These are phyloP conservation scores for Sinelater perroti DNA, from an alignment of 2,888 invertebrate genomes.

Conservation along the genomic window DNA sequence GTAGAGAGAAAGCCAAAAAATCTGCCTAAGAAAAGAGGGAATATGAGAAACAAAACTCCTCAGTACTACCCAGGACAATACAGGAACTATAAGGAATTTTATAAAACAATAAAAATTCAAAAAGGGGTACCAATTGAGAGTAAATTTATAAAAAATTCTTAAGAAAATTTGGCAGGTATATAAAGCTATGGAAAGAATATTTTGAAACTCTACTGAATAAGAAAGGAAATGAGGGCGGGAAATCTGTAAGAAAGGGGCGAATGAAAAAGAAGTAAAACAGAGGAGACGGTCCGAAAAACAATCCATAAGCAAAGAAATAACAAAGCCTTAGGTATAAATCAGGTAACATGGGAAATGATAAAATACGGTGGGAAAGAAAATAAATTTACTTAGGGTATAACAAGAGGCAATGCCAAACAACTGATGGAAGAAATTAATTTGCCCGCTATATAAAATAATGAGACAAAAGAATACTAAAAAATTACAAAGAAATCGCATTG, in stretches of 20 bases:
- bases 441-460: background rate
- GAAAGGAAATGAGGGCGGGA: background rate
- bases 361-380: slow-evolving; percentile 1
- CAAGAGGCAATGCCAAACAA: background rate
- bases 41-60: no score
- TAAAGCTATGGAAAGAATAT: slow-evolving; percentile 3
- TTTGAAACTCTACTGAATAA: slow-evolving; percentile 2
- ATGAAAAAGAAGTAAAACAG: slow-evolving; percentile 2
- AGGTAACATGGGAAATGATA: slow-evolving; percentile 7
- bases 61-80: no score
- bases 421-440: background rate
- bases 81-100: background rate
- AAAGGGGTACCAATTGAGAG: background rate
- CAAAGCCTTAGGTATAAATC: background rate
- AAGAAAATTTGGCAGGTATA: slow-evolving; percentile 2
- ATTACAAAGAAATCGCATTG: slow-evolving; percentile 1
- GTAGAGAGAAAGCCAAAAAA: no score
- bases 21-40: no score
- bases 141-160: background rate
- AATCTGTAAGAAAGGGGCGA: slow-evolving; percentile 1
- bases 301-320: slow-evolving; percentile 7
- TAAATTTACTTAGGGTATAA: background rate
- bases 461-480: slow-evolving; percentile 1
- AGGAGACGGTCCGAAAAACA: background rate
- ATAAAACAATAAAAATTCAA: background rate